Percentiles rank a stretch among this genome's conserved stretches.
Conservation (phyloP, 2,888 invertebrate species). For the Deilephila porcellus region DNA sequence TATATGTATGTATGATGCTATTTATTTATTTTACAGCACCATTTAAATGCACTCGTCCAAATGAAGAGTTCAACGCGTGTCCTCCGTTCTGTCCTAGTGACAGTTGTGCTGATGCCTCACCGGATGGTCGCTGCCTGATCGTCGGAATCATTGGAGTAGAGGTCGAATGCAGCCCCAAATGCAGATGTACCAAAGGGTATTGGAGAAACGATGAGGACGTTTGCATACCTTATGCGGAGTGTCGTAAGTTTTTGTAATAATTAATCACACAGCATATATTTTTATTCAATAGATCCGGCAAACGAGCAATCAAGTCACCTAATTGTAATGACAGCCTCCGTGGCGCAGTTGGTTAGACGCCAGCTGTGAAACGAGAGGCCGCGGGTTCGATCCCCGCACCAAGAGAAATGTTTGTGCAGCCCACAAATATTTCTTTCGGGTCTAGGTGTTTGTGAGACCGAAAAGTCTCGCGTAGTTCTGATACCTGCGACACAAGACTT, state of each 20-base stretch:
- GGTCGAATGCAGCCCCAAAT: conserved; percentile 50
- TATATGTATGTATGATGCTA: no score
- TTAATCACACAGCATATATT: no score
- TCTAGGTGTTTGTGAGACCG: no score
- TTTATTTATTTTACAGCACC: conserved; percentile 46
- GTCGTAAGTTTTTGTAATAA: conserved; percentile 47
- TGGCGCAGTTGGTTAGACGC: no score
- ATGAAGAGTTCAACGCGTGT: conserved; percentile 55
- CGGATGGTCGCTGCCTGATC: conserved; percentile 48
- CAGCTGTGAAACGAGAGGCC: no score
- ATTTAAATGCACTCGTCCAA: conserved; percentile 47
- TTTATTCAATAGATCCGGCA: not conserved
- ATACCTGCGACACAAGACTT: no score
- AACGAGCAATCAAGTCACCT: no score
- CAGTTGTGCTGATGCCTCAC: conserved; percentile 51
- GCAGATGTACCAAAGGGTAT: conserved; percentile 53
- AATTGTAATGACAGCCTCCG: no score
- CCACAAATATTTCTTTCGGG: no score
- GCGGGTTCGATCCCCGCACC: no score
- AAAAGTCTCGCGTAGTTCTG: no score
- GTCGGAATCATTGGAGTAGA: conserved; percentile 45
- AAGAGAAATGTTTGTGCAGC: no score
- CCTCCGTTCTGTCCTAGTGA: conserved; percentile 56
- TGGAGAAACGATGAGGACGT: conserved; percentile 50
- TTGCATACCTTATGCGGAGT: conserved; percentile 58